phyloP scores from a whole-genome alignment of 2,888 invertebrate genomes.

The Drosophila macrospina region DNA sequence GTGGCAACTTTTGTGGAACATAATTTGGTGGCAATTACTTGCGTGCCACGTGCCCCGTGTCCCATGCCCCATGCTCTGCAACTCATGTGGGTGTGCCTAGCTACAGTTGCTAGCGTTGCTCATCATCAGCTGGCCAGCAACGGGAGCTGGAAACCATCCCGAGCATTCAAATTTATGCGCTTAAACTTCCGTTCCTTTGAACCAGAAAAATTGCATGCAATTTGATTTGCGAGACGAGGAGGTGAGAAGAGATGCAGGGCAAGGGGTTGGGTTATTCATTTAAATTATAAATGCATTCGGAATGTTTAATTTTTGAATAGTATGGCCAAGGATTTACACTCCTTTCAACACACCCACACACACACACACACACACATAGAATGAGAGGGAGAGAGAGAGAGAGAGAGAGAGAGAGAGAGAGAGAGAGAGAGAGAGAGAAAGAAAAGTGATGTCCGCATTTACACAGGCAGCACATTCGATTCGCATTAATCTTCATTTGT shows the following conservation, averaged over 20 bases:
- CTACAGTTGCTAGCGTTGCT: constrained; percentile 15
- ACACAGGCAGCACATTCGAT: constrained; percentile 80
- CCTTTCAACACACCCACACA: constrained; percentile 34
- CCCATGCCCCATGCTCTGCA: neutral
- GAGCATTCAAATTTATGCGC: constrained; percentile 76
- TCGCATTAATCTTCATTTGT: constrained; percentile 81
- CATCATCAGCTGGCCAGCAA: constrained; percentile 31
- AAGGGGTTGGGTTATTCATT: constrained; percentile 74
- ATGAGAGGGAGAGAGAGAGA: neutral
- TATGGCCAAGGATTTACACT: constrained; percentile 55
- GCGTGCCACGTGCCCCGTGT: constrained; percentile 41
- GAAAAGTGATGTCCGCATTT: constrained; percentile 60
- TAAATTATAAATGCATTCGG: constrained; percentile 83
- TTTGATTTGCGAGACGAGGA: constrained; percentile 52
- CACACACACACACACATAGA: neutral
- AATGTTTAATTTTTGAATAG: constrained; percentile 82
- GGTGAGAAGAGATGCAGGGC: constrained; percentile 29
- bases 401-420: neutral
- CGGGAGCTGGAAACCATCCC: constrained; percentile 37
- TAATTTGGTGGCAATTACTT: constrained; percentile 70
- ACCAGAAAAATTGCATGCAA: constrained; percentile 65
- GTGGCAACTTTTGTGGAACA: constrained; percentile 75
- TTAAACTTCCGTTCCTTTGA: constrained; percentile 77
- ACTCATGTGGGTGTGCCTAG: constrained; percentile 43
- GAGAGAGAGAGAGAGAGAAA: neutral